Percentiles rank a stretch among this genome's conserved stretches.
phyloP scores from a whole-genome alignment of 2,113 vertebrate genomes.

The Dissostichus mawsoni region DNA sequence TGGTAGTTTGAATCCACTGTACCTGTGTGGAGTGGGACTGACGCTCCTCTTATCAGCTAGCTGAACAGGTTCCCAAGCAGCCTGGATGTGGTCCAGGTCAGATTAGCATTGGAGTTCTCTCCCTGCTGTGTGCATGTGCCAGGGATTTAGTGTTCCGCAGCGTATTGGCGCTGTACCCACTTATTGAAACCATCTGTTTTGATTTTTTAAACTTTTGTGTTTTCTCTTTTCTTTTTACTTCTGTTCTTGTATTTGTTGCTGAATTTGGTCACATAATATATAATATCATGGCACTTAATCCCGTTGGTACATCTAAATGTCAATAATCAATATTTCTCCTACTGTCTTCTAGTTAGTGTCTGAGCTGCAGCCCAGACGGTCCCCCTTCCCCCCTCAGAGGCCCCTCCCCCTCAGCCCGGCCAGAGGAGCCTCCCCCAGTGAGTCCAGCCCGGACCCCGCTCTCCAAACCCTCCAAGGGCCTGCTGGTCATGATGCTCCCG shows the following conservation, averaged over 20 bases:
- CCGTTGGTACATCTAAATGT: background rate
- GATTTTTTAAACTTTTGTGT: background rate
- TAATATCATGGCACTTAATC: background rate
- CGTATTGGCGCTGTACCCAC: background rate
- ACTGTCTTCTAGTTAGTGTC: constrained; percentile 64
- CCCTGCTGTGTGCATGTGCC: constrained; percentile 23
- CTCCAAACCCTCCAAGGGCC: constrained; percentile 73
- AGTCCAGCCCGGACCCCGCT: constrained; percentile 70
- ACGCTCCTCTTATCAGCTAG: constrained; percentile 9
- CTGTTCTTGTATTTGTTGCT: background rate
- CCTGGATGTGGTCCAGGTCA: constrained; percentile 20
- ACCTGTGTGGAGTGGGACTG: constrained; percentile 16
- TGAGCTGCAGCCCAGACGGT: constrained; percentile 59
- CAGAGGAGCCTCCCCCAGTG: constrained; percentile 73
- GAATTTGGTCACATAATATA: background rate
- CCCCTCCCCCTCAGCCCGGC: constrained; percentile 87
- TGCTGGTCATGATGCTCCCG: constrained; percentile 90
- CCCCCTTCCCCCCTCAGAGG: constrained; percentile 84
- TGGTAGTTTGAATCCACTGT: background rate
- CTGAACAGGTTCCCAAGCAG: constrained; percentile 3
- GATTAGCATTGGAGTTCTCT: constrained; percentile 1
- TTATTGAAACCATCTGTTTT: background rate
- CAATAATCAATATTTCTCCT: background rate
- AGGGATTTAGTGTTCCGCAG: constrained; percentile 12
- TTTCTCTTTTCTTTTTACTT: background rate